Evolutionary conservation across 2,113 vertebrate genomes (phyloP), one percentile per base, ranked within the genome.

Genomic region (Leptobrachium ailaonicum): DNA sequence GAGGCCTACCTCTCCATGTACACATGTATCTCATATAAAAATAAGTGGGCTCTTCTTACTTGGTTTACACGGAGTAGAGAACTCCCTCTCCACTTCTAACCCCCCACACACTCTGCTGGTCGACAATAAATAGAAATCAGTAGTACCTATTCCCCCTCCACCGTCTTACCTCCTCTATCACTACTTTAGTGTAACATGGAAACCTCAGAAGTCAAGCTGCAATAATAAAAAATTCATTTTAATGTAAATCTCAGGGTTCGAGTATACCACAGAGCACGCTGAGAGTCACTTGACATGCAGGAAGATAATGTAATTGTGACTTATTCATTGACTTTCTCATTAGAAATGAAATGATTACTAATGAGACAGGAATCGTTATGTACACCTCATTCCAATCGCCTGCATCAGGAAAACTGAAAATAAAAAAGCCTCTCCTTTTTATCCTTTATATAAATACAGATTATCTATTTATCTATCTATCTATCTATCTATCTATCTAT

Each of bases 271-370:
- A 58, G 53, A 32, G 66, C 20, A 10, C 43, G 53, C 71, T 41
- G 58, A 69, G 64, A 43, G 47, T 75, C 72, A 75, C 79, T 81
- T 81, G 70, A 81, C 66, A 62, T 81, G 71, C 72, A 75, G 64
- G 20, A 41, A 66, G 58, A 81, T 81, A 81, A 81, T 81, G 79
- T 69, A 74, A 75, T 75, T 81, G 79, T 81, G 79, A 81, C 79
- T 74, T 75, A 75, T 81, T 74, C 72, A 81, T 81, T 81, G 79
- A 75, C 64, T 81, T 81, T 75, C 43, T 81, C 72, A 81, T 81
- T 81, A 81, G 66, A 81, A 81, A 75, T 60, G 41, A 75, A 81
- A 75, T 81, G 71, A 81, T 75, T 67, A 69, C 53, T 75, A 81
- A 81, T 47, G 53, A 44, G 53, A 69, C 50, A 69, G n/a, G 50